Evolutionary conservation across 2,113 vertebrate genomes (phyloP).

Genomic region (Daphoenositta chrysoptera): DNA sequence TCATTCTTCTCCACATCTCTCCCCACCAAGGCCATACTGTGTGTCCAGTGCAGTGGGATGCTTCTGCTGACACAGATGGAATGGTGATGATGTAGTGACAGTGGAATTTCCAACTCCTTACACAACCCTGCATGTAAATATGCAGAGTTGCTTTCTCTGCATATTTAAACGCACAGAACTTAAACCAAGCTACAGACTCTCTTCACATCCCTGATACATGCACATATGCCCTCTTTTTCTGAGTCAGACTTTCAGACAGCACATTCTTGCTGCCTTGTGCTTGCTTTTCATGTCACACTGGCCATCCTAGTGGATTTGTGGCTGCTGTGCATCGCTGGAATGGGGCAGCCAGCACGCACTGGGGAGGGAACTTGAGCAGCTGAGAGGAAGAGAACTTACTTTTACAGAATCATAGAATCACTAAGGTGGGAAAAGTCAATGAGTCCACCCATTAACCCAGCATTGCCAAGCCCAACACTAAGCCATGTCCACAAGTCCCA

Average conservation of each 20-base stretch:
- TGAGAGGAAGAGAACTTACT: not conserved
- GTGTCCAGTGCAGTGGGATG: not conserved
- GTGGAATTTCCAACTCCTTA: not conserved
- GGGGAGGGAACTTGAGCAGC: not conserved
- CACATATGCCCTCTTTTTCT: not conserved
- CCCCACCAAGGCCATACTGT: not conserved
- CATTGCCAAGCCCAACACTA: not conserved
- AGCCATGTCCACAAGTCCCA: not conserved
- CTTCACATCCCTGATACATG: not conserved
- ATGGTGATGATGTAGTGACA: accelerated
- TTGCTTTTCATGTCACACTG: not conserved
- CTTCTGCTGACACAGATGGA: not conserved
- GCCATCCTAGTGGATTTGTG: not conserved
- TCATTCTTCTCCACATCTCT: not conserved
- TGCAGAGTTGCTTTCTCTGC: not conserved
- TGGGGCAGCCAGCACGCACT: not conserved
- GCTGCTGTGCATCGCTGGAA: not conserved
- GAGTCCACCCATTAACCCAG: not conserved
- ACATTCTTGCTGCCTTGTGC: not conserved
- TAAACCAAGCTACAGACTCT: not conserved
- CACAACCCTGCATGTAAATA: not conserved
- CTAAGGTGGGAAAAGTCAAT: not conserved
- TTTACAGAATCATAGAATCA: not conserved
- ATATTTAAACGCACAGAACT: not conserved
- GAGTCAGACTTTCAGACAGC: not conserved